These are phyloP conservation scores for Kryphioiulus occultus DNA, from an alignment of 2,888 invertebrate species.

Conservation along the genomic window DNA sequence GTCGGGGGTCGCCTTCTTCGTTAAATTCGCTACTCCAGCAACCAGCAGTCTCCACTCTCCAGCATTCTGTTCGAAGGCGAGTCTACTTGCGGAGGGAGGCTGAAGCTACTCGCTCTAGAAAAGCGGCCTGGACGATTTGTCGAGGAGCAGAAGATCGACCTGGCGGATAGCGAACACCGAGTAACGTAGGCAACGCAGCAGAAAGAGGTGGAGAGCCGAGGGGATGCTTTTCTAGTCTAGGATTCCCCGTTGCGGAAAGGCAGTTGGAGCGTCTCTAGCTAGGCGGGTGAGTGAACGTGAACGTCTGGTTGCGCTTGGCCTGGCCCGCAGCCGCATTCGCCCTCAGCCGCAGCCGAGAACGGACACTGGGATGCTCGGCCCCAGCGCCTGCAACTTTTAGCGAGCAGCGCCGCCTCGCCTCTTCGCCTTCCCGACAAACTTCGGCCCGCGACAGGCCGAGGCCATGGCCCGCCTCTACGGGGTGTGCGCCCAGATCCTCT, in stretches of 20 bases:
- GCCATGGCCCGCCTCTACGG: background rate
- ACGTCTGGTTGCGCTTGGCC: background rate
- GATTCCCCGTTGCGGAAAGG: background rate
- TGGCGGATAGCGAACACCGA: background rate
- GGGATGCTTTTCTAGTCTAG: slow-evolving; percentile 2
- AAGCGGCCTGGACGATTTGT: background rate
- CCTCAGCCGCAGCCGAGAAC: background rate
- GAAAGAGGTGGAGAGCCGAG: background rate
- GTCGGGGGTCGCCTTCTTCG: too few species aligned
- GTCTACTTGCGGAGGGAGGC: background rate
- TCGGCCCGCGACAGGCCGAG: background rate
- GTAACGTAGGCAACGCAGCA: slow-evolving; percentile 23
- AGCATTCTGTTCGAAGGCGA: background rate
- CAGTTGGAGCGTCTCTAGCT: background rate
- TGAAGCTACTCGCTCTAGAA: background rate
- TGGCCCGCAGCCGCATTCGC: too few species aligned
- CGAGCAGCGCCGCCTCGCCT: background rate
- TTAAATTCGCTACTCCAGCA: too few species aligned
- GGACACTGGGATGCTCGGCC: background rate
- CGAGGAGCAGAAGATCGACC: slow-evolving; percentile 9
- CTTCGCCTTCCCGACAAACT: background rate
- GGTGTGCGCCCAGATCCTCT: background rate
- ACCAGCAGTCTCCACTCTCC: background rate
- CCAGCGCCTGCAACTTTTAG: background rate
- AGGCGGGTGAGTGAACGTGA: background rate